A percentile compares a stretch with the other conserved stretches of the same genome.
Conservation (phyloP, 2,797 vertebrate species). For the Pangasius sanitwongsei region DNA sequence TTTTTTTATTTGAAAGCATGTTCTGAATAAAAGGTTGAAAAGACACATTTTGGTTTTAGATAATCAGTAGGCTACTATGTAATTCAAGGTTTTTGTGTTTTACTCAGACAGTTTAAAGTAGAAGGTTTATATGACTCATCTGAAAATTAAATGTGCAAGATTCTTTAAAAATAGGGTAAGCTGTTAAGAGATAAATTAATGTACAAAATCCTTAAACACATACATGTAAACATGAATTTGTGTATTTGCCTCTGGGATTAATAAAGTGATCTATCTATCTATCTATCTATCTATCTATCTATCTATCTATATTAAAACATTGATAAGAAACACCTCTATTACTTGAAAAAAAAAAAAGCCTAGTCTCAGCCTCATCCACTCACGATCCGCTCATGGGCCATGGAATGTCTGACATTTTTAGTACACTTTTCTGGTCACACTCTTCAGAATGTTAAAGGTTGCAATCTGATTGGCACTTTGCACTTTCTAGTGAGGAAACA, state of each 20-base stretch:
- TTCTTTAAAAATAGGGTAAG: not conserved
- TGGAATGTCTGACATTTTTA: not conserved
- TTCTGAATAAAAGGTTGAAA: not conserved
- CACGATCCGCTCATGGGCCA: no score
- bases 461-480: not conserved
- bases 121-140: not conserved
- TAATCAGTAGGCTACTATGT: not conserved
- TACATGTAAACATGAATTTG: not conserved
- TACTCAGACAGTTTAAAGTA: not conserved
- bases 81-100: not conserved
- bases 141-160: not conserved
- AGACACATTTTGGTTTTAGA: not conserved
- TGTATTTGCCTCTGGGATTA: not conserved
- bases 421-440: not conserved
- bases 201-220: not conserved
- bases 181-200: not conserved
- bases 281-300: not conserved
- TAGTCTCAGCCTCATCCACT: not conserved
- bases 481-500: not conserved
- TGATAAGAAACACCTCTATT: not conserved
- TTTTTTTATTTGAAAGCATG: not conserved
- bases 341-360: not conserved
- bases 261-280: not conserved
- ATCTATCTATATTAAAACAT: not conserved
- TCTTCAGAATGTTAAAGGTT: not conserved